Evolutionary conservation across 2,888 invertebrate species (phyloP).

Genomic region (Thalpophila matura): DNA sequence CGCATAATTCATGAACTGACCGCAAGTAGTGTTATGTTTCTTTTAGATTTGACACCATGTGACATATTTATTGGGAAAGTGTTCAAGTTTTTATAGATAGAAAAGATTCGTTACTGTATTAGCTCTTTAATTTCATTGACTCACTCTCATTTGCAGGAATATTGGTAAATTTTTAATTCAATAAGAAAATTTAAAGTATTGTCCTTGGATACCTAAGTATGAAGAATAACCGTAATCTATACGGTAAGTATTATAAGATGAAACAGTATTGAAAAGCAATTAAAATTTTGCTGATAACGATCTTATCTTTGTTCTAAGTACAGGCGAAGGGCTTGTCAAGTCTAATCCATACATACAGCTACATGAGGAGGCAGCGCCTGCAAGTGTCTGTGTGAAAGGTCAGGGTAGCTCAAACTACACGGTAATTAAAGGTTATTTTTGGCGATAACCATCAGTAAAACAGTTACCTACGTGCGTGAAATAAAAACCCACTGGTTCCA

Average conservation of each 20-base stretch:
- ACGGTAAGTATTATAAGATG: too few relatives aligned
- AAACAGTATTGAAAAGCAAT: not conserved
- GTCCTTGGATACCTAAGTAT: too few relatives aligned
- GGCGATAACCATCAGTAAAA: conserved; percentile 90
- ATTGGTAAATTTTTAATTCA: too few relatives aligned
- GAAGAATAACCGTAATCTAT: too few relatives aligned
- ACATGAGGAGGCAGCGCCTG: conserved; percentile 72
- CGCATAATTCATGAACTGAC: conserved; percentile 78
- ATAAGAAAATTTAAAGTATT: too few relatives aligned
- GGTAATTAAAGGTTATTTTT: conserved; percentile 91
- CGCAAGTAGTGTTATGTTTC: conserved; percentile 63
- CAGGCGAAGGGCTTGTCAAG: conserved; percentile 58
- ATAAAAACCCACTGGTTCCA: conserved; percentile 85
- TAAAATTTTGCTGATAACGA: not conserved
- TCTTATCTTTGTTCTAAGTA: conserved; percentile 25
- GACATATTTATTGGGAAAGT: conserved; percentile 23
- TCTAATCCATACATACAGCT: conserved; percentile 76
- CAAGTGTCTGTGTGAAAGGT: conserved; percentile 86
- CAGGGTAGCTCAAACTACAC: conserved; percentile 88
- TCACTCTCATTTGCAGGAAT: not conserved
- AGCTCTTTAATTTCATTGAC: too few relatives aligned
- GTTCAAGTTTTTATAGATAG: not conserved
- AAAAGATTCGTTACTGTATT: not conserved
- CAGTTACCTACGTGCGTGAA: conserved; percentile 87
- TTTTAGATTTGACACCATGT: conserved; percentile 65